phyloP scores from a whole-genome alignment of 1,140 invertebrate species.

The Lanistes nyassanus region DNA sequence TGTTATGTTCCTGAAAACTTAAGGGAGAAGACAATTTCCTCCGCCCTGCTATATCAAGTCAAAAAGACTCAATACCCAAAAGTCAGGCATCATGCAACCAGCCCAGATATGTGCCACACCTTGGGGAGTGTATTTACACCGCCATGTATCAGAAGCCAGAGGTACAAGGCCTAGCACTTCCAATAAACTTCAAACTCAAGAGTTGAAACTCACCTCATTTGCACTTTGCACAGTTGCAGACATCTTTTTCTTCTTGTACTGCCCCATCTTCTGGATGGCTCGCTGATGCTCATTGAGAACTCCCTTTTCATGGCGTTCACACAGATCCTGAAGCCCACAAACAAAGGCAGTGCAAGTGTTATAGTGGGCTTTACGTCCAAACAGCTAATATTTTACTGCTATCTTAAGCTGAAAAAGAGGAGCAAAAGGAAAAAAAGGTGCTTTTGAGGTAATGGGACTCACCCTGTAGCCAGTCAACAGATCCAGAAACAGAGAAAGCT shows the following conservation, averaged over 20 bases:
- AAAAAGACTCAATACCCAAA: too few relatives aligned
- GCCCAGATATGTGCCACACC: too few relatives aligned
- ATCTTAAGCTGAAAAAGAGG: neutral
- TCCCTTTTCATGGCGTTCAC: conserved; percentile 78
- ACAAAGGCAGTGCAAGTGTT: neutral
- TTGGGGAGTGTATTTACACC: too few relatives aligned
- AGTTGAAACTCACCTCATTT: conserved; percentile 42
- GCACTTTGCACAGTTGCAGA: conserved; percentile 74
- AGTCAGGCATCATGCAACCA: too few relatives aligned
- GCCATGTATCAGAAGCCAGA: neutral
- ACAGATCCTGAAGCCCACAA: conserved; percentile 69
- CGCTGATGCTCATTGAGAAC: conserved; percentile 77
- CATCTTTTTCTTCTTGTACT: conserved; percentile 77
- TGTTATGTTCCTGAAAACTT: too few relatives aligned
- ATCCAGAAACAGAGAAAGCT: conserved; percentile 74
- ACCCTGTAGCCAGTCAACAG: conserved; percentile 73
- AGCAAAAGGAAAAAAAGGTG: neutral
- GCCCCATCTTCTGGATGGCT: conserved; percentile 77
- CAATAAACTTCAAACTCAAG: neutral
- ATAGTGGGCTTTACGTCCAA: neutral
- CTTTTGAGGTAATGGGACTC: too few relatives aligned
- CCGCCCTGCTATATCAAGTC: too few relatives aligned
- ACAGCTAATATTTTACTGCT: neutral
- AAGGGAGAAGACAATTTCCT: too few relatives aligned
- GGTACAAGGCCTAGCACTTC: neutral